Evolutionary conservation across 2,888 invertebrate species (phyloP).

Genomic region (Euplagia quadripunctaria): DNA sequence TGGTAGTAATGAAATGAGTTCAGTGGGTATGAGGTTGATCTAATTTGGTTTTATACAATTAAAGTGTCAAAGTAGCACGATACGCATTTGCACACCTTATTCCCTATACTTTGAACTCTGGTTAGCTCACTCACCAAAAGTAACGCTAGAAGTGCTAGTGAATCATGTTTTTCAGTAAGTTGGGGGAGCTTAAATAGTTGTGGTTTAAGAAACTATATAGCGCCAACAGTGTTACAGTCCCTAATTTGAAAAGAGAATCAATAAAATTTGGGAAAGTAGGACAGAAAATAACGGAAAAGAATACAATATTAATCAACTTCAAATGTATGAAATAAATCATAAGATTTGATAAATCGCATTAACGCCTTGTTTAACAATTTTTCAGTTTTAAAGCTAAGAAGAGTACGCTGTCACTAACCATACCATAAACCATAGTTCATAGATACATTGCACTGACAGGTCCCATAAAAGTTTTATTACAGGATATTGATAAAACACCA

Average conservation of each 20-base stretch:
- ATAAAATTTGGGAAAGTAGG: neutral
- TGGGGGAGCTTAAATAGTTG: neutral
- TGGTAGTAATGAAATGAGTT: too few species aligned
- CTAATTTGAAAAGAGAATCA: neutral
- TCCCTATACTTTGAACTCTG: neutral
- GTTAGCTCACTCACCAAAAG: neutral
- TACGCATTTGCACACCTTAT: too few species aligned
- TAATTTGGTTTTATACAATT: neutral
- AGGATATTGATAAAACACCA: conserved; percentile 2
- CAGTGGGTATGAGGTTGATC: neutral
- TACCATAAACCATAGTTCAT: neutral
- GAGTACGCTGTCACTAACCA: too few species aligned
- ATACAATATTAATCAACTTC: neutral
- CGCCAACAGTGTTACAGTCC: neutral
- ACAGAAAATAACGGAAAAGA: neutral
- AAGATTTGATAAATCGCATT: too few species aligned
- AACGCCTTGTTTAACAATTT: too few species aligned
- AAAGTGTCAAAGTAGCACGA: neutral
- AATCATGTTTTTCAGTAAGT: neutral
- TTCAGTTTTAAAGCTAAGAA: too few species aligned
- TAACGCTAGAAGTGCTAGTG: neutral
- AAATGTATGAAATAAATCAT: too few species aligned
- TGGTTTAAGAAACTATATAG: too few species aligned
- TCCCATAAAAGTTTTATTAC: neutral
- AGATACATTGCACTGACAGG: neutral